These are phyloP conservation scores for Drosophila santomea DNA, from an alignment of 1,140 invertebrate species.

Conservation along the genomic window DNA sequence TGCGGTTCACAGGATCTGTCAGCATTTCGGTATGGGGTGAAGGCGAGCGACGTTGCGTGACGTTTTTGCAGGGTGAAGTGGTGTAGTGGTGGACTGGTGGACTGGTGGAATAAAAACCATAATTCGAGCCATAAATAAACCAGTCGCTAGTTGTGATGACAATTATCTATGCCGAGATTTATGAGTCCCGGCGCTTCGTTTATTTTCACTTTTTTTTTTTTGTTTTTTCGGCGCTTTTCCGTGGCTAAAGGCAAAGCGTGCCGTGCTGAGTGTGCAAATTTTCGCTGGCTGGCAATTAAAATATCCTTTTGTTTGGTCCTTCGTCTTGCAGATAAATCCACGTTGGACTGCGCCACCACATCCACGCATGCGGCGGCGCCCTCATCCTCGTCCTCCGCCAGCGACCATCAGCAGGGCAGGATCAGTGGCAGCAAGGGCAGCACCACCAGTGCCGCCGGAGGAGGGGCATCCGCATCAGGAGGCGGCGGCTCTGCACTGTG, in stretches of 20 bases:
- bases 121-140: constrained; percentile 79
- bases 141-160: constrained; percentile 62
- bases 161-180: constrained; percentile 81
- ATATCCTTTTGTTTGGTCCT: constrained; percentile 43
- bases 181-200: constrained; percentile 48
- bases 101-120: constrained; percentile 50
- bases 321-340: constrained; percentile 75
- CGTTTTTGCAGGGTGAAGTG: constrained; percentile 18
- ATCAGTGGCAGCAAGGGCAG: constrained; percentile 65
- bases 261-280: constrained; percentile 77
- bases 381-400: constrained; percentile 54
- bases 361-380: constrained; percentile 62
- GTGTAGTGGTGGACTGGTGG: background rate
- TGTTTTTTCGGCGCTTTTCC: constrained; percentile 2
- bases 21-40: background rate
- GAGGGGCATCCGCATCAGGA: constrained; percentile 29
- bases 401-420: constrained; percentile 62
- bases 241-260: constrained; percentile 60
- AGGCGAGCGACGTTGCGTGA: constrained; percentile 69
- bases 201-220: constrained; percentile 18
- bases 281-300: constrained; percentile 73
- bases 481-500: constrained; percentile 66
- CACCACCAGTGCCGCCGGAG: constrained; percentile 30
- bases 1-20: constrained; percentile 74
- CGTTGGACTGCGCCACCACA: constrained; percentile 74